Conservation (phyloP, 2,113 vertebrate genomes). For the Pseudorhombus dupliciocellatus region DNA sequence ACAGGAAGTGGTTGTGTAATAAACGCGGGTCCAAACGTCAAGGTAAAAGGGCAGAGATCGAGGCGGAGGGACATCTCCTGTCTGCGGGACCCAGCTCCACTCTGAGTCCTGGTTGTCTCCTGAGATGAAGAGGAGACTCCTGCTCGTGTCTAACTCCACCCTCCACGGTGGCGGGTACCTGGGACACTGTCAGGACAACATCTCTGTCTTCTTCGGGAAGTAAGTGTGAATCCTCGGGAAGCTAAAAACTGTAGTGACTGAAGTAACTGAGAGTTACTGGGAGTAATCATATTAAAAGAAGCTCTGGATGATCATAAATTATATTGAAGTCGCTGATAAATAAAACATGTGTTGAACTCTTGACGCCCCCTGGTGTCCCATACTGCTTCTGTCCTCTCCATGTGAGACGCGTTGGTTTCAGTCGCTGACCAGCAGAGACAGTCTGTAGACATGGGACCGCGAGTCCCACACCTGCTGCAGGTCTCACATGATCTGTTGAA, state of each 20-base stretch:
- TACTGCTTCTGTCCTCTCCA: too few relatives aligned
- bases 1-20: neutral
- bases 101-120: neutral
- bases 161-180: constrained; percentile 85
- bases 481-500: neutral
- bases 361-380: too few relatives aligned
- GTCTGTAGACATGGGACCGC: too few relatives aligned
- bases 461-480: too few relatives aligned
- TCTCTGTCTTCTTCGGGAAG: constrained; percentile 82
- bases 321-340: too few relatives aligned
- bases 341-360: too few relatives aligned
- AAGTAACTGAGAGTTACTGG: too few relatives aligned
- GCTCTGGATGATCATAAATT: too few relatives aligned
- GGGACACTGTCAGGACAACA: constrained; percentile 83
- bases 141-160: constrained; percentile 88
- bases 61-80: neutral
- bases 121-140: constrained; percentile 76
- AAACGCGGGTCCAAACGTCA: neutral
- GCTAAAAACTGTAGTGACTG: neutral
- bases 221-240: constrained; percentile 46
- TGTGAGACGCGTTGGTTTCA: too few relatives aligned
- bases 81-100: neutral
- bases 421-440: too few relatives aligned
- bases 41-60: neutral
- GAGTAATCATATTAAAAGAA: too few relatives aligned